A percentile compares a stretch with the other conserved stretches of the same genome.
These are phyloP conservation scores for Rallus crepitans DNA, from an alignment of 2,797 vertebrate species.

Conservation along the genomic window DNA sequence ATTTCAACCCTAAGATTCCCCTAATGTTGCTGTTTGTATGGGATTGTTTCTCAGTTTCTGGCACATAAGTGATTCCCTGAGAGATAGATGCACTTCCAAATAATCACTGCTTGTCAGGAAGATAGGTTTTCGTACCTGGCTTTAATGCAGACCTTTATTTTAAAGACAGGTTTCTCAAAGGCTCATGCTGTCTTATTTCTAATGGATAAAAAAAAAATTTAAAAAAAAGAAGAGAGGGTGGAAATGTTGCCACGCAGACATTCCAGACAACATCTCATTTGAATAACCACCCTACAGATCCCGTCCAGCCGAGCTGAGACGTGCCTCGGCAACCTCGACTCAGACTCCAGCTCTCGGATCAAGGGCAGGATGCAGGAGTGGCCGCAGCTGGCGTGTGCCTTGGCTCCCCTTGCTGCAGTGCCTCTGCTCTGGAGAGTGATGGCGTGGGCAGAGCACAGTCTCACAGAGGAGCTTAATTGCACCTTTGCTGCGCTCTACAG, in stretches of 20 bases:
- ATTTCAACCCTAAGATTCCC: slow-evolving; percentile 38
- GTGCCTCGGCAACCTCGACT: slow-evolving; percentile 14
- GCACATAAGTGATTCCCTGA: background rate
- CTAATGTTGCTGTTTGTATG: slow-evolving; percentile 33
- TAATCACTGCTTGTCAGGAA: slow-evolving; percentile 66
- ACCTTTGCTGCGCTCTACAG: slow-evolving; percentile 23
- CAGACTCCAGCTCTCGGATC: background rate
- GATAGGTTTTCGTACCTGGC: slow-evolving; percentile 43
- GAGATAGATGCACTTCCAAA: slow-evolving; percentile 52
- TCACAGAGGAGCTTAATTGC: slow-evolving; percentile 28
- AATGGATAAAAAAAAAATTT: slow-evolving; percentile 10
- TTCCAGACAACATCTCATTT: slow-evolving; percentile 59
- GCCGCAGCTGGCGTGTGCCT: background rate
- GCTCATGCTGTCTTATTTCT: slow-evolving; percentile 47
- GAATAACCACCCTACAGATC: slow-evolving; percentile 54
- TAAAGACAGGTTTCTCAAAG: slow-evolving; percentile 69
- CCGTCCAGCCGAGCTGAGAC: slow-evolving; percentile 52
- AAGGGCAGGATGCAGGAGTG: background rate
- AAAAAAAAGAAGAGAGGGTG: background rate
- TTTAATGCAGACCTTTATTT: slow-evolving; percentile 63
- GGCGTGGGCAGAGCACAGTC: background rate
- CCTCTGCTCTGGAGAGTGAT: background rate
- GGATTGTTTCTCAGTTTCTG: slow-evolving; percentile 29
- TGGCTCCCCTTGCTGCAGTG: background rate
- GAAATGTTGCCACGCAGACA: slow-evolving; percentile 53